Conservation (phyloP, 2,888 invertebrate genomes). For the Lordiphosa andalusiaca region DNA sequence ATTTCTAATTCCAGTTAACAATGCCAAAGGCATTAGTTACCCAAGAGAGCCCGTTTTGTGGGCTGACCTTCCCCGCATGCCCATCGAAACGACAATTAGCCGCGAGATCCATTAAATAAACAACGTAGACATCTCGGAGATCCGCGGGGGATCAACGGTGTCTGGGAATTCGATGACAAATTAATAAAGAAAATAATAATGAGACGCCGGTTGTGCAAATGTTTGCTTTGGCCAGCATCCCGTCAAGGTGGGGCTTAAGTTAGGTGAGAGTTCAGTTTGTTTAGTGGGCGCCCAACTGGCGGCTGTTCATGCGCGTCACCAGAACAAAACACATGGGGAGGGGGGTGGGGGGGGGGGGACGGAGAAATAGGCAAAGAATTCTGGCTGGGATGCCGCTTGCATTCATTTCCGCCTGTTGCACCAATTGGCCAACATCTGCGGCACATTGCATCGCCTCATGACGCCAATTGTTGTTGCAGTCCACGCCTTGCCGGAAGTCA, state of each 20-base stretch:
- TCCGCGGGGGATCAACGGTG: constrained; percentile 27
- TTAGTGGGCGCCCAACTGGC: constrained; percentile 54
- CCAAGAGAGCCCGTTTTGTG: constrained; percentile 38
- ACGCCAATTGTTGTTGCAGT: constrained; percentile 31
- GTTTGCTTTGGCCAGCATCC: too few species aligned
- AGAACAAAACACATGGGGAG: neutral
- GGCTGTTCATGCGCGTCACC: constrained; percentile 30
- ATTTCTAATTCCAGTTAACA: constrained; percentile 56
- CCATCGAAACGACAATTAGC: constrained; percentile 59
- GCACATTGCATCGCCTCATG: constrained; percentile 49
- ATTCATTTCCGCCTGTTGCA: constrained; percentile 18
- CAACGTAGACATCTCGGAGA: constrained; percentile 34
- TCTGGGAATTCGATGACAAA: constrained; percentile 63
- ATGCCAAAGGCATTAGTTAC: constrained; percentile 61
- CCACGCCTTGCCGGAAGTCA: constrained; percentile 64
- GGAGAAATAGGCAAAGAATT: constrained; percentile 3
- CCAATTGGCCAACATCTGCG: constrained; percentile 48
- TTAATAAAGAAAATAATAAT: constrained; percentile 59
- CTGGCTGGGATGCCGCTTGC: constrained; percentile 5
- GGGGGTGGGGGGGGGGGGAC: too few species aligned
- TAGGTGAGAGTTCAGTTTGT: constrained; percentile 67
- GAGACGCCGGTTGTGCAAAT: too few species aligned
- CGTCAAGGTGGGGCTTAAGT: constrained; percentile 25
- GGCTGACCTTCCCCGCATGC: constrained; percentile 47
- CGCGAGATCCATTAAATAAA: constrained; percentile 50